These are phyloP conservation scores for Schrankia costaestrigalis DNA, from an alignment of 2,888 invertebrate species.

Conservation along the genomic window DNA sequence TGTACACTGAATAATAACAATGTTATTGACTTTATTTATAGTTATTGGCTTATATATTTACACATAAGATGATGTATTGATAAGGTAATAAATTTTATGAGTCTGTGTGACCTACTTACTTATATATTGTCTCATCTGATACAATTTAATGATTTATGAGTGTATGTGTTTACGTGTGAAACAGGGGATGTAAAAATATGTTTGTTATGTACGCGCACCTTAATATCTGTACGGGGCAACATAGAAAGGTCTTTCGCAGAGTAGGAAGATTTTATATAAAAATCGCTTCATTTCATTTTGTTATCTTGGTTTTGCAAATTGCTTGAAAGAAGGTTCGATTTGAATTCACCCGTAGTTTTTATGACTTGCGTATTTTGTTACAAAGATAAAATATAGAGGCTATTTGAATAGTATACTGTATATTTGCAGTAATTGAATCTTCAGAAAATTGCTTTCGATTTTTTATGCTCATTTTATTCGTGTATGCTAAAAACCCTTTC, in stretches of 20 bases:
- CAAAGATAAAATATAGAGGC: no score
- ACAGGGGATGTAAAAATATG: no score
- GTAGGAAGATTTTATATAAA: conserved; percentile 6
- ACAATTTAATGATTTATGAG: conserved; percentile 25
- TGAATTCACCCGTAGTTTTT: conserved; percentile 3
- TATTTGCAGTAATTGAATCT: no score
- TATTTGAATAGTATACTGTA: conserved; percentile 1
- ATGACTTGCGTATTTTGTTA: conserved; percentile 3
- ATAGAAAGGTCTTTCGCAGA: conserved; percentile 12
- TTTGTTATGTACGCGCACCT: conserved; percentile 18
- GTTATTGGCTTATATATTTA: conserved; percentile 31
- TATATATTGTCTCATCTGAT: conserved; percentile 11
- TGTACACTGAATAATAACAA: conserved; percentile 66
- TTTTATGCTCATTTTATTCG: no score
- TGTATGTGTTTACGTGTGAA: conserved; percentile 19
- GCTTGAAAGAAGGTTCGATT: conserved; percentile 3
- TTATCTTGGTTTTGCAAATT: conserved; percentile 10
- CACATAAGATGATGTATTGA: conserved; percentile 23
- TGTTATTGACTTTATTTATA: conserved; percentile 44
- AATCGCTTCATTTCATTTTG: conserved; percentile 8
- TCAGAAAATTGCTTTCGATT: no score
- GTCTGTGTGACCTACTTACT: conserved; percentile 13
- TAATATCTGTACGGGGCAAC: conserved; percentile 17
- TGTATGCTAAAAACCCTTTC: no score
- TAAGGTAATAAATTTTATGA: conserved; percentile 25